Evolutionary conservation across 2,888 invertebrate genomes (phyloP).

Genomic region (Mesochorus sp.): DNA sequence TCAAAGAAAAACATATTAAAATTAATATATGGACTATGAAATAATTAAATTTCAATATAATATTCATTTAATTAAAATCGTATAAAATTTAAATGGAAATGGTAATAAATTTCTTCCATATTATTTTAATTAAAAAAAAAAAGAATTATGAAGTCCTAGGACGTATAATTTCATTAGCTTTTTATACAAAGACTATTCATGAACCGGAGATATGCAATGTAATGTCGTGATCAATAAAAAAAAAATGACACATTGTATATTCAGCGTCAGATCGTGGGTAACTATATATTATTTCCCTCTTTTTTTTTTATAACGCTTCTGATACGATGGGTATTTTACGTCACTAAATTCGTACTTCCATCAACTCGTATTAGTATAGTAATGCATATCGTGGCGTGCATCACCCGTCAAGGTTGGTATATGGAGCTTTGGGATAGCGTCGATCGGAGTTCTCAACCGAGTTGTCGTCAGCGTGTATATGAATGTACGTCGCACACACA

Average conservation of each 20-base stretch:
- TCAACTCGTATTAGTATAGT: conserved; percentile 18
- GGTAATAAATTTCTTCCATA: too few relatives aligned
- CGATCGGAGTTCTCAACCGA: conserved; percentile 4
- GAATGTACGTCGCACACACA: neutral
- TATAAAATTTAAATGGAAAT: too few relatives aligned
- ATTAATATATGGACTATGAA: too few relatives aligned
- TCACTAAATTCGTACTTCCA: conserved; percentile 30
- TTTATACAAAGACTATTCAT: too few relatives aligned
- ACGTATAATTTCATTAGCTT: too few relatives aligned
- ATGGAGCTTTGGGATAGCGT: neutral
- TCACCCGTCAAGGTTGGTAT: conserved; percentile 27
- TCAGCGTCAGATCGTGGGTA: conserved; percentile 1
- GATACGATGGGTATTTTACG: neutral
- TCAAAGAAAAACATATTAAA: too few relatives aligned
- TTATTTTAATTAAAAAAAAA: too few relatives aligned
- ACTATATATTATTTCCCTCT: neutral
- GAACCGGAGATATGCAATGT: too few relatives aligned
- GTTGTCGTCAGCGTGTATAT: neutral
- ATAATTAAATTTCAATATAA: too few relatives aligned
- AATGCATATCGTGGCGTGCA: conserved; percentile 16
- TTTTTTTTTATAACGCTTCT: too few relatives aligned
- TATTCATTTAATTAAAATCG: too few relatives aligned
- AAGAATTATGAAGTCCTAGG: too few relatives aligned
- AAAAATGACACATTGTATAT: neutral
- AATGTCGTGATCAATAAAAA: neutral